phyloP scores from a whole-genome alignment of 1,140 invertebrate species.

The Hypothenemus hampei region DNA sequence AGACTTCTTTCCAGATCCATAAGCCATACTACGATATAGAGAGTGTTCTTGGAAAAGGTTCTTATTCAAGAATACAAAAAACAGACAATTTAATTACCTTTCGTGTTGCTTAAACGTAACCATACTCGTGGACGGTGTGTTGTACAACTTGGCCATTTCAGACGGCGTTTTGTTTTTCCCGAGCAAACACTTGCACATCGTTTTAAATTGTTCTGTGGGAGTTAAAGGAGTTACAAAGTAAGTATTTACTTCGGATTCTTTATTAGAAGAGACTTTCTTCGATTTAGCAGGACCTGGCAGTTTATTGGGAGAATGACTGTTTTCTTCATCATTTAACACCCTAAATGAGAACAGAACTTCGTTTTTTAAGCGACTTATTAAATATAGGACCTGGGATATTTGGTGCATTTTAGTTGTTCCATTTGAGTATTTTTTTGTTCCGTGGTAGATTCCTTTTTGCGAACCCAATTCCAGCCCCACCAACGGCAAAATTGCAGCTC shows the following conservation, averaged over 20 bases:
- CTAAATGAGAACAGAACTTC: too few relatives aligned
- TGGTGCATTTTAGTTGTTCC: too few relatives aligned
- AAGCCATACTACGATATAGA: background rate
- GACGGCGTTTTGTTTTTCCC: conserved; percentile 2
- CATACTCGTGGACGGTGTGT: conserved; percentile 10
- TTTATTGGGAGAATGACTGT: too few relatives aligned
- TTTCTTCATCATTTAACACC: too few relatives aligned
- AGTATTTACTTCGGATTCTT: too few relatives aligned
- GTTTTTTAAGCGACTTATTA: too few relatives aligned
- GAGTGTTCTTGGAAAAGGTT: background rate
- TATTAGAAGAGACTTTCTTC: too few relatives aligned
- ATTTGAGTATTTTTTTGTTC: too few relatives aligned
- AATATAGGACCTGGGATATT: too few relatives aligned
- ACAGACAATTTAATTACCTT: background rate
- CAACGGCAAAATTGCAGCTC: conserved; percentile 29
- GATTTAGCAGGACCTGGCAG: too few relatives aligned
- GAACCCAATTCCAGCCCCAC: conserved; percentile 31
- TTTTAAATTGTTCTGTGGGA: conserved; percentile 10
- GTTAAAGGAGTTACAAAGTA: too few relatives aligned
- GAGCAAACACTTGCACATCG: conserved; percentile 16
- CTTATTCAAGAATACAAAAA: background rate
- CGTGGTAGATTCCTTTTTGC: conserved; percentile 8
- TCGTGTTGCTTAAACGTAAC: background rate
- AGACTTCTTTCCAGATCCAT: background rate
- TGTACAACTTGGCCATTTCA: conserved; percentile 7